A percentile compares a stretch with the other conserved stretches of the same genome.
phyloP scores from a whole-genome alignment of 2,113 vertebrate species.

The Sylvia atricapilla region DNA sequence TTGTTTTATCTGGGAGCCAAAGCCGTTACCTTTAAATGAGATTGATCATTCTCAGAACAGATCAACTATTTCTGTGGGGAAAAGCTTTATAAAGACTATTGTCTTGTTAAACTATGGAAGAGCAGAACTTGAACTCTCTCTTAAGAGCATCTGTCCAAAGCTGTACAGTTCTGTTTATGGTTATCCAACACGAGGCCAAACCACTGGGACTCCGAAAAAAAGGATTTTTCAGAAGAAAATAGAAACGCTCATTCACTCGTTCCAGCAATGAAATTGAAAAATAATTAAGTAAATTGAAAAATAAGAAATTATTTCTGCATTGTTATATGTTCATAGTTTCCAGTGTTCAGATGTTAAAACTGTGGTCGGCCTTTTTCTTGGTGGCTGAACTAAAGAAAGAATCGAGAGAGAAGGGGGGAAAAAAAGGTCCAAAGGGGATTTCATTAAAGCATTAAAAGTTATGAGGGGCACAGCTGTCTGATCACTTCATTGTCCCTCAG shows the following conservation, averaged over 20 bases:
- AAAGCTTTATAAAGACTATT: conserved; percentile 45
- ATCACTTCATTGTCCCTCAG: conserved; percentile 45
- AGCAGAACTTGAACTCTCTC: conserved; percentile 47
- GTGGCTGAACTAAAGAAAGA: conserved; percentile 58
- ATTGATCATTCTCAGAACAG: not conserved
- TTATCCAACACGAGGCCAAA: conserved; percentile 53
- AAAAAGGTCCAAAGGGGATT: conserved; percentile 55
- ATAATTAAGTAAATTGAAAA: conserved; percentile 69
- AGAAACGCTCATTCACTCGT: conserved; percentile 59
- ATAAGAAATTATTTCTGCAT: conserved; percentile 61
- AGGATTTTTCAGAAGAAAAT: conserved; percentile 56
- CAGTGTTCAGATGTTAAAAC: conserved; percentile 54
- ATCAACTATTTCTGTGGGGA: conserved; percentile 40
- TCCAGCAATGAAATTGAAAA: conserved; percentile 64
- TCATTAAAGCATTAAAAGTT: conserved; percentile 64
- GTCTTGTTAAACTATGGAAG: conserved; percentile 57
- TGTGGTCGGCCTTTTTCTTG: conserved; percentile 28
- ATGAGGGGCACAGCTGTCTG: conserved; percentile 61
- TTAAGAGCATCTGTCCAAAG: conserved; percentile 48
- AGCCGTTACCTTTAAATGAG: conserved; percentile 14
- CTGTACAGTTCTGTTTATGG: conserved; percentile 62
- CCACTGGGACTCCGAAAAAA: conserved; percentile 64
- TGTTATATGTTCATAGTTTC: conserved; percentile 67
- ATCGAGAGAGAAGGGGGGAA: not conserved
- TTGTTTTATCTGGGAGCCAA: conserved; percentile 17